phyloP scores from a whole-genome alignment of 35 echinoderm and acorn worm species.

The Ophiothrix spiculata region DNA sequence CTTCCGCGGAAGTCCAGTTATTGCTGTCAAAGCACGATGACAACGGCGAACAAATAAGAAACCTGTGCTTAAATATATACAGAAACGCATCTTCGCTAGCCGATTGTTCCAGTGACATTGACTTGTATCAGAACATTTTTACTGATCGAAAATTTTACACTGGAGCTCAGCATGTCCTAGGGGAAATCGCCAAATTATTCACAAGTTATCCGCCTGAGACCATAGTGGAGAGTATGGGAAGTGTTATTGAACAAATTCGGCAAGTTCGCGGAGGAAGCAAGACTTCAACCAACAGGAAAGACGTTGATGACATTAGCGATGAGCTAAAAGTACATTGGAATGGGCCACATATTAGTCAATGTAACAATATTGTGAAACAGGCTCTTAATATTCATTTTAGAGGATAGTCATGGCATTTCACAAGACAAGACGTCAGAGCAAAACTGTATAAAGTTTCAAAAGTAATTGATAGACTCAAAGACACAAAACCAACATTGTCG shows the following conservation, averaged over 20 bases:
- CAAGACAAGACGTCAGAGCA: not conserved
- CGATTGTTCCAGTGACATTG: not conserved
- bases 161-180: not conserved
- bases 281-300: not conserved
- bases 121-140: not conserved
- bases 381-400: conserved; percentile 10
- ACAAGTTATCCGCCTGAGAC: not conserved
- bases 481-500: not conserved
- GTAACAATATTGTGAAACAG: not conserved
- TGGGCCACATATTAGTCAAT: not conserved
- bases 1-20: not conserved
- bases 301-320: too few species aligned
- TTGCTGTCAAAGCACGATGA: not conserved
- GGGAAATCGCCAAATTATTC: not conserved
- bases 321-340: conserved; percentile 19
- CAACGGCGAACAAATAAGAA: not conserved
- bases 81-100: not conserved
- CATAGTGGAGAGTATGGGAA: not conserved
- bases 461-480: conserved; percentile 6
- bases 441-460: not conserved
- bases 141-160: not conserved
- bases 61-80: not conserved
- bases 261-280: not conserved
- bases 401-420: conserved; percentile 21
- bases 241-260: not conserved